Evolutionary conservation across 2,797 vertebrate species (phyloP), one percentile per base, ranked within the genome.

Genomic region (Cercopithecus diana): DNA sequence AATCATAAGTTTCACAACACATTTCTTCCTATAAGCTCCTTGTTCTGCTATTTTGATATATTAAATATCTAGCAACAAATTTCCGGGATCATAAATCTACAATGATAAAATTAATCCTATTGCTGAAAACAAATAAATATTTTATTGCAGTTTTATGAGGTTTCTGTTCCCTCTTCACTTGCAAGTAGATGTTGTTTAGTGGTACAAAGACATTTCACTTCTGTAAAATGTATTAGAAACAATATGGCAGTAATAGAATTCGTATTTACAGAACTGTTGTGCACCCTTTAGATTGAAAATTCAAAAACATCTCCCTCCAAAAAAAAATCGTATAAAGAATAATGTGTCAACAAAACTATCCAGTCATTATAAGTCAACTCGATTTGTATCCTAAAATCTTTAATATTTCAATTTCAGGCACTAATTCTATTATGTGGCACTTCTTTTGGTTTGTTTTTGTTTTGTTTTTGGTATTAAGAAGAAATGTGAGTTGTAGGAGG

Each of bases 131-230:
- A 98, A 99, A 98, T 99, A 99, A 99, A 99, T 99, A 99, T 99
- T 99, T 99, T 98, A 99, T 99, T 98, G 96, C 97, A 97, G 89
- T 98, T 99, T 99, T 99, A 99, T 99, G 98, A 99, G 98, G 80
- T 99, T 99, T 99, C 17, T 98, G 96, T 98, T 98, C 98, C 96
- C 84, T 97, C 98, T 98, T 98, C 92, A 92, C 95, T 98, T 20
- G 3, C 93, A 98, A 97, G 97, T 98, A 98, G 97, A 87, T 98
- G 97, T 98, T 99, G 97, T 98, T 98, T 98, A 97, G 98, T 98
- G 96, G 61, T 95, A 97, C 39, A 93, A 98, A 98, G 96, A 97
- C 28, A 97, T 98, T 98, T 97, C 95, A 75, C 96, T 98, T 79
- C 95, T 96, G 93, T 98, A 98, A 99, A 98, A 98, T 96, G 90